Base-by-base conservation (phyloP, 53 echinoderm and acorn worm genomes). In the Patiria pectinifera region DNA sequence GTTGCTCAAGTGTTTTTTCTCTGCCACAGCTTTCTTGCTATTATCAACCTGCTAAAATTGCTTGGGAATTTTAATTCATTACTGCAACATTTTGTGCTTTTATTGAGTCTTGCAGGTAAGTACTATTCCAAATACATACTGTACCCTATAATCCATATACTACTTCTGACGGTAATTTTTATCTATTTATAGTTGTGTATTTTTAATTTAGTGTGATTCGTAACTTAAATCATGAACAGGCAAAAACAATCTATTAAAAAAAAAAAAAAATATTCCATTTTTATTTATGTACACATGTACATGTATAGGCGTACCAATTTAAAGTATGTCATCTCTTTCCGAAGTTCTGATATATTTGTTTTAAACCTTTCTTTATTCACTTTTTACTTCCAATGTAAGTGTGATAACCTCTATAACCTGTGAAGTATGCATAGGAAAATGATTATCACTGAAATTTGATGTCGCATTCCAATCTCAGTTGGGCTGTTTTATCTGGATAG, bases 391-490 rank as follows among this genome's bases (percentile, higher is more conserved):
- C 22, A 74, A 22, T 23, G 4, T 24, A 74, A 79, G 48, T 46
- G 12, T 18, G 80, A 79, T 79, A 47, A 79, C 78, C 78, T 78
- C 3, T 78, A n/a, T 35, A 78, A 35, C 80, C 80, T 45, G 15
- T 46, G 15, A 16, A 79, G 43, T 45, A 47, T 46, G 80, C 12
- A 14, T 46, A 46, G 43, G 7, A 47, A 10, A 44, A 45, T 45
- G 45, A 11, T 25, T 0, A 46, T 46, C 80, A 13, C 80, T 46
- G 80, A 47, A 45, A 58, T 75, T 3, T 86, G 24, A 11, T 11
- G 10, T 43, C 59, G 78, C 88, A 88, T 88, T 24, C 78, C 88
- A 35, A 35, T 58, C 87, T 62, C 88, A 78, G 88, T 78, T 60
- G 88, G 88, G 62, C 5, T 22, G n/a, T 26, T 88, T 59, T 77